Conservation (phyloP, 1,140 invertebrate species). For the Chymomyza costata region DNA sequence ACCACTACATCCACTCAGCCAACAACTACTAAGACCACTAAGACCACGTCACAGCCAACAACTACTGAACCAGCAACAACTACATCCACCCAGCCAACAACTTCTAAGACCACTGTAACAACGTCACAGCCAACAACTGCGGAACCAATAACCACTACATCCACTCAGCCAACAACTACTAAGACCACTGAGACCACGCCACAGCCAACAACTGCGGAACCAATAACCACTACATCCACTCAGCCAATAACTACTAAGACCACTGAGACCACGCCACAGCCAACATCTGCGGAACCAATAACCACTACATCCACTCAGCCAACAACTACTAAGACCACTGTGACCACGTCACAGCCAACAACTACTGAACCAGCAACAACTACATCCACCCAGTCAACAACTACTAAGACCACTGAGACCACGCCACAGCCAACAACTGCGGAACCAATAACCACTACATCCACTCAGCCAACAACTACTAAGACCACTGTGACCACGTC, state of each 20-base stretch:
- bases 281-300: background rate
- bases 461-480: conserved; percentile 1
- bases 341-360: too few relatives aligned
- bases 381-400: background rate
- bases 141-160: background rate
- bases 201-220: background rate
- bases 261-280: background rate
- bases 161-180: background rate
- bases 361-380: too few relatives aligned
- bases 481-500: conserved; percentile 33
- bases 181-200: background rate
- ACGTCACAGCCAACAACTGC: background rate
- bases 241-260: background rate
- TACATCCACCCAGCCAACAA: background rate
- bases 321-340: background rate
- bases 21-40: background rate
- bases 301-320: background rate
- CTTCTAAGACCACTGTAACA: too few relatives aligned
- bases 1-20: too few relatives aligned
- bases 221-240: conserved; percentile 1
- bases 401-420: background rate
- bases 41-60: too few relatives aligned
- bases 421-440: background rate
- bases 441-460: too few relatives aligned
- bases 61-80: background rate